Conservation (phyloP, 2,888 invertebrate species). For the Leptura quadrifasciata region DNA sequence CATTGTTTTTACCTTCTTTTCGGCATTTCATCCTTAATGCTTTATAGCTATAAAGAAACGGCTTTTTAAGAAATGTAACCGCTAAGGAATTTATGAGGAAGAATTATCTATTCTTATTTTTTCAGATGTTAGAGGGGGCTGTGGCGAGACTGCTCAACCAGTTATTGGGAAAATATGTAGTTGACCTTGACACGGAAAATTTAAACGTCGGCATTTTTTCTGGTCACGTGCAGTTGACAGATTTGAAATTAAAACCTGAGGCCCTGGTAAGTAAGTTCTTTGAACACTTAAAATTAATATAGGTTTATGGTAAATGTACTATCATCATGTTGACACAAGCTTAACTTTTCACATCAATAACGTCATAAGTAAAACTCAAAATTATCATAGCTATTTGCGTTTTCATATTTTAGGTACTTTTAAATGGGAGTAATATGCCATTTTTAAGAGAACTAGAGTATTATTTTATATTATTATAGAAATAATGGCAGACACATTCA, state of each 20-base stretch:
- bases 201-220: conserved; percentile 90
- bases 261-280: conserved; percentile 80
- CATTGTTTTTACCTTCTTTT: too few relatives aligned
- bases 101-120: background rate
- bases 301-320: too few relatives aligned
- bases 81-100: background rate
- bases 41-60: background rate
- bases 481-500: too few relatives aligned
- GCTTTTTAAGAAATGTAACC: background rate
- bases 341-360: too few relatives aligned
- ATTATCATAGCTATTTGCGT: too few relatives aligned
- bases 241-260: conserved; percentile 86
- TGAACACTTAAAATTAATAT: background rate
- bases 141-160: conserved; percentile 88
- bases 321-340: too few relatives aligned
- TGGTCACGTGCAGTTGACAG: conserved; percentile 86
- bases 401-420: too few relatives aligned
- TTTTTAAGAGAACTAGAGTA: too few relatives aligned
- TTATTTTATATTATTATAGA: too few relatives aligned
- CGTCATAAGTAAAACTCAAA: too few relatives aligned
- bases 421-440: too few relatives aligned
- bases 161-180: conserved; percentile 87
- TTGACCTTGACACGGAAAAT: conserved; percentile 88
- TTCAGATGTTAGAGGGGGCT: conserved; percentile 84
- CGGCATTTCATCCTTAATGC: too few relatives aligned